phyloP scores from a whole-genome alignment of 1,140 invertebrate species.

The Gonatopus flavifemur region DNA sequence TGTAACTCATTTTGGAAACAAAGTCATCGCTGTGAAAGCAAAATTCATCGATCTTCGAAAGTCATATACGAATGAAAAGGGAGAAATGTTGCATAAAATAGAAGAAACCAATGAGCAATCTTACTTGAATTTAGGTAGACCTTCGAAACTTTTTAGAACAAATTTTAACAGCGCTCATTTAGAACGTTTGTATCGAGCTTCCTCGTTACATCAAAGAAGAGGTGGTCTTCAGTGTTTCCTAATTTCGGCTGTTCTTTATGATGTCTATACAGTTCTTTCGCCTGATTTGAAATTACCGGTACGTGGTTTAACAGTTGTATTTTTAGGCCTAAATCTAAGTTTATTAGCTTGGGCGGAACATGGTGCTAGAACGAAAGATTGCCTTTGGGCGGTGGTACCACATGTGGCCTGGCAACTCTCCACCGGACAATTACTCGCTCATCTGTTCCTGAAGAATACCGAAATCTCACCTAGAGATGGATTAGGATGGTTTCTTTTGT shows the following conservation, averaged over 20 bases:
- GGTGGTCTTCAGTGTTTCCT: slow-evolving; percentile 77
- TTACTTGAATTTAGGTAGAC: slow-evolving; percentile 51
- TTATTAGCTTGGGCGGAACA: slow-evolving; percentile 59
- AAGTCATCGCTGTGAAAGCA: no score
- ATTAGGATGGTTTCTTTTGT: slow-evolving; percentile 78
- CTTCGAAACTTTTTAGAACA: slow-evolving; percentile 49
- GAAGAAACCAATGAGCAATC: slow-evolving; percentile 54
- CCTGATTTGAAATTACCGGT: slow-evolving; percentile 57
- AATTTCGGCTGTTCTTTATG: slow-evolving; percentile 68
- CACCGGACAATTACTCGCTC: slow-evolving; percentile 63
- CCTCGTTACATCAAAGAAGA: slow-evolving; percentile 73
- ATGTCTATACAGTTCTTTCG: slow-evolving; percentile 63
- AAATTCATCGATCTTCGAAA: no score
- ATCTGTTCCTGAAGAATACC: slow-evolving; percentile 59
- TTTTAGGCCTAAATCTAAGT: slow-evolving; percentile 60
- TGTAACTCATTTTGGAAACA: no score
- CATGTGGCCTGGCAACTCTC: slow-evolving; percentile 67
- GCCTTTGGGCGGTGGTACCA: slow-evolving; percentile 60
- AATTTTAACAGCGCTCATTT: slow-evolving; percentile 55
- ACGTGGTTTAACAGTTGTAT: slow-evolving; percentile 58
- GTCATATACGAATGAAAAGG: no score
- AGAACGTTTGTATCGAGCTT: slow-evolving; percentile 75
- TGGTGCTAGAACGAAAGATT: slow-evolving; percentile 47
- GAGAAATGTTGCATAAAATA: slow-evolving; percentile 37
- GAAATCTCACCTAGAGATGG: slow-evolving; percentile 62